Evolutionary conservation across 2,113 vertebrate genomes (phyloP).

Genomic region (Hemibagrus wyckioides): DNA sequence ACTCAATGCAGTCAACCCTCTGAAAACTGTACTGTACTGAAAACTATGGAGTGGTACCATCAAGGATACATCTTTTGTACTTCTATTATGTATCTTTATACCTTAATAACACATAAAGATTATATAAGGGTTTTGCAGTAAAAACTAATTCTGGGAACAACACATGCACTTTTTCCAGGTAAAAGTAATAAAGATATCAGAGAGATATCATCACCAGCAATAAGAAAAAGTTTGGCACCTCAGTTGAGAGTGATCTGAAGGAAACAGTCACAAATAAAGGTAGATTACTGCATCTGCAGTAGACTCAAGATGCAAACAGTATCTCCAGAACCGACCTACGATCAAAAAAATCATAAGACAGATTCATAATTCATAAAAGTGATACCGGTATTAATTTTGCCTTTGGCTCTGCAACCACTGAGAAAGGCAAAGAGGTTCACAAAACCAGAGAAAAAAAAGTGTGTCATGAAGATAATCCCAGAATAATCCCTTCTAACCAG

Average conservation of each 20-base stretch:
- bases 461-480: constrained; percentile 8
- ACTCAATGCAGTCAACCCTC: not conserved
- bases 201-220: not conserved
- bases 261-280: not conserved
- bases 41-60: not conserved
- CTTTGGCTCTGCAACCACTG: not conserved
- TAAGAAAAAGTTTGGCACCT: not conserved
- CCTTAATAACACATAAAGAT: not conserved
- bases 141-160: not conserved
- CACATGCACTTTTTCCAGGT: not conserved
- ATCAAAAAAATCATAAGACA: not conserved
- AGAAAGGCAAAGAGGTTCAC: not conserved
- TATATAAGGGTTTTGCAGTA: not conserved
- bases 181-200: constrained; percentile 1
- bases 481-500: constrained; percentile 21
- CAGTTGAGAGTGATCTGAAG: not conserved
- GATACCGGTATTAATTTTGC: not conserved
- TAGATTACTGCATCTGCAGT: not conserved
- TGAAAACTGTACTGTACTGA: not conserved
- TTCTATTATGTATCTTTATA: not conserved
- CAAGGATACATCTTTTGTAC: not conserved
- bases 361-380: not conserved
- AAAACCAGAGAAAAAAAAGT: not conserved
- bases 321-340: not conserved
- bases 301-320: not conserved